phyloP scores from a whole-genome alignment of 2,888 invertebrate genomes.

The Cryptops parisi region DNA sequence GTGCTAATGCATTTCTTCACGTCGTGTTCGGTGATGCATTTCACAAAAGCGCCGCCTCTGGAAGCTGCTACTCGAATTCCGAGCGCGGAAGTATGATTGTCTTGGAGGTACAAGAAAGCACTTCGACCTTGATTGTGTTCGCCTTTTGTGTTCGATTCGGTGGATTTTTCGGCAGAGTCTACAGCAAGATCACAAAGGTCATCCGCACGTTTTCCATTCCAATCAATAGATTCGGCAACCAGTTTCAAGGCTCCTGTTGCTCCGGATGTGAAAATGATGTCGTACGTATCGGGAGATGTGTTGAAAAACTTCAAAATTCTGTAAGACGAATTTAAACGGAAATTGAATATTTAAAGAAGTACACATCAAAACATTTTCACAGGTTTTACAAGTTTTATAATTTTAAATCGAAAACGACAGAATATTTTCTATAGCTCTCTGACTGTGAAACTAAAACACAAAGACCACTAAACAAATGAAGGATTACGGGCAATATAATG shows the following conservation, averaged over 20 bases:
- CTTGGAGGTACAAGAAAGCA: slow-evolving; percentile 57
- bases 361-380: not conserved
- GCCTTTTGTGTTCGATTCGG: slow-evolving; percentile 15
- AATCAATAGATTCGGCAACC: slow-evolving; percentile 65
- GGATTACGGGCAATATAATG: too few relatives aligned
- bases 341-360: too few relatives aligned
- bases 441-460: too few relatives aligned
- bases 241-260: slow-evolving; percentile 76
- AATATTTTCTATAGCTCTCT: too few relatives aligned
- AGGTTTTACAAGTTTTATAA: not conserved
- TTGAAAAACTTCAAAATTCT: slow-evolving; percentile 75
- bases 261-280: slow-evolving; percentile 84
- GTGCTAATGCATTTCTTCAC: not conserved
- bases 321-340: slow-evolving; percentile 27
- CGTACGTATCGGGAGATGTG: slow-evolving; percentile 61
- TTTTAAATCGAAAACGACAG: too few relatives aligned
- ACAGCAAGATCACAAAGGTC: too few relatives aligned
- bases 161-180: slow-evolving; percentile 6
- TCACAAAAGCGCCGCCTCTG: slow-evolving; percentile 5
- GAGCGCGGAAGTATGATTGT: slow-evolving; percentile 90
- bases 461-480: too few relatives aligned
- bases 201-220: slow-evolving; percentile 27
- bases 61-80: slow-evolving; percentile 68
- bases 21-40: slow-evolving; percentile 8
- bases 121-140: not conserved